Base-by-base conservation (phyloP, 2,797 vertebrate species). In the Nothura maculosa region DNA sequence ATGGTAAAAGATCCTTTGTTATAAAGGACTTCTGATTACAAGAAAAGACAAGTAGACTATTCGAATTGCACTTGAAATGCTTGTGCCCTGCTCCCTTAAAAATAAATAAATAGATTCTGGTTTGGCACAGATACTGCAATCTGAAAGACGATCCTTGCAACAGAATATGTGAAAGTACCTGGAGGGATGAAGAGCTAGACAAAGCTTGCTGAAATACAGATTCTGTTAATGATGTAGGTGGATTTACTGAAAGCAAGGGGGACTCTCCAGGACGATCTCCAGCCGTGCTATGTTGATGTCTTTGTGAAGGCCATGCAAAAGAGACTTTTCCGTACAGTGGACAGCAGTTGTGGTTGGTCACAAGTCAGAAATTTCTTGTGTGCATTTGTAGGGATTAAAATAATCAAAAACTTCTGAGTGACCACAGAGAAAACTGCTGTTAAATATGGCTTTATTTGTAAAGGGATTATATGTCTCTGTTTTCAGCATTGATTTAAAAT, bases 121-220 rank as follows among this genome's bases (percentile, higher is more conserved):
- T 58, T 68, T 50, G n/a, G 52, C 8, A 1, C 15, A 27, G 21
- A 5, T 77, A 32, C 2, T 2, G 1, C 25, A 22, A 72, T 28
- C 48, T 78, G 66, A n/a, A 81, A 30, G 48, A 36, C 64, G 30
- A 2, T 75, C 30, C 25, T 90, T 70, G 50, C n/a, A 69, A 34
- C 5, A 25, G 32, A 83, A 60, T 3, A 9, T 7, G 25, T 21
- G 24, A n/a, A 15, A 81, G 43, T 60, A 73, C 50, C 42, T 81
- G 78, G 75, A 32, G 43, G 84, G 89, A 70, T 82, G 52, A 80
- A 70, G 61, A 89, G 38, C 38, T 76, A 74, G 73, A 27, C 42
- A 87, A 64, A 87, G 54, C 74, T 45, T 66, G 47, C 2, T n/a
- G 60, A 63, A 58, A 30, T 63, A 30, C 61, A 63, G 47, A 47